Percentiles rank a stretch among this genome's conserved stretches.
Conservation (phyloP, 2,113 vertebrate genomes). For the Plotosus lineatus region DNA sequence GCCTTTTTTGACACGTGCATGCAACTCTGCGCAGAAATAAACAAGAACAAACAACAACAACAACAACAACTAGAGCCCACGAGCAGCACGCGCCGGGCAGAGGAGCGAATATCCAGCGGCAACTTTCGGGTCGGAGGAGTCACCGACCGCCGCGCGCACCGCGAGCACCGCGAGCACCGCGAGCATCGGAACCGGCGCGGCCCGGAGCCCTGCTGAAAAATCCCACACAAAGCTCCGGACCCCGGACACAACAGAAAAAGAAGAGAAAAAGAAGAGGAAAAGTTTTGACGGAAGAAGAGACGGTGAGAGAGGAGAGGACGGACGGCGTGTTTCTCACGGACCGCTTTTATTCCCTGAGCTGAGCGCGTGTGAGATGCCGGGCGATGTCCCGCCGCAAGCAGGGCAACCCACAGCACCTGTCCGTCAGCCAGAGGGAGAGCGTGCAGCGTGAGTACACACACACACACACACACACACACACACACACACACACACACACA, state of each 20-base stretch:
- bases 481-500: not conserved
- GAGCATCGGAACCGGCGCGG: not conserved
- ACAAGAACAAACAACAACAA: not conserved
- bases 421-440: slow-evolving; percentile 89
- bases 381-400: slow-evolving; percentile 99
- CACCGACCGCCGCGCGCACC: not conserved
- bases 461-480: not conserved
- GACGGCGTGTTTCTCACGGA: slow-evolving; percentile 64
- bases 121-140: not conserved
- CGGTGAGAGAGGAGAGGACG: slow-evolving; percentile 41
- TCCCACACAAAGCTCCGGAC: not conserved
- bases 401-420: slow-evolving; percentile 99
- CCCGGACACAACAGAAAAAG: not conserved
- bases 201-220: not conserved
- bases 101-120: not conserved
- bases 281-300: not conserved
- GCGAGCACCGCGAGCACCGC: not conserved
- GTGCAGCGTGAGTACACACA: slow-evolving; percentile 84
- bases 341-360: slow-evolving; percentile 79
- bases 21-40: not conserved
- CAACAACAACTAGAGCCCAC: not conserved
- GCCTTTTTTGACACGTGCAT: slow-evolving; percentile 25
- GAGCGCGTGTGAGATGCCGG: slow-evolving; percentile 97
- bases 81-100: not conserved
- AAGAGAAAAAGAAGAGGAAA: not conserved